These are phyloP conservation scores for Amazona vittata DNA, from an alignment of 2,113 vertebrate species.

Conservation along the genomic window DNA sequence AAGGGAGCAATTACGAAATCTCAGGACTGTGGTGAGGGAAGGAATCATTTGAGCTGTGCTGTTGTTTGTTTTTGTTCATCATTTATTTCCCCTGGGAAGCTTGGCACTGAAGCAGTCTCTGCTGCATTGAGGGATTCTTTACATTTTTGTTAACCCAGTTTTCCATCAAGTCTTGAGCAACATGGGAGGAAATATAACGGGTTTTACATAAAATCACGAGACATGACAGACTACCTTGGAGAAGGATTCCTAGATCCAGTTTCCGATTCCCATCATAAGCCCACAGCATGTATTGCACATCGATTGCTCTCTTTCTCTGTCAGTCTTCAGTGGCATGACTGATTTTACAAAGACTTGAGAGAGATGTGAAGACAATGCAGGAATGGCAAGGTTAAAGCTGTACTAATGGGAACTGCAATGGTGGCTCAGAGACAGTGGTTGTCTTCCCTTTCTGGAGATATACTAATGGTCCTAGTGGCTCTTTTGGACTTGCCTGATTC, in stretches of 20 bases:
- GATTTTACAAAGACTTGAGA: neutral
- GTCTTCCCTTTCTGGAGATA: neutral
- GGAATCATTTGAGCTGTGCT: slow-evolving; percentile 49
- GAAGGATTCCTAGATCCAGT: neutral
- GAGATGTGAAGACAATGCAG: neutral
- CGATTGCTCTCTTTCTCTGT: neutral
- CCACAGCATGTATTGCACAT: neutral
- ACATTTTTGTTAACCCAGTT: slow-evolving; percentile 51
- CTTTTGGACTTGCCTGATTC: neutral
- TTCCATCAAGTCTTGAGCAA: slow-evolving; percentile 26
- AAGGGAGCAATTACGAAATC: slow-evolving; percentile 70
- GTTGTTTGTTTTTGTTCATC: slow-evolving; percentile 68
- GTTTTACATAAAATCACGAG: neutral
- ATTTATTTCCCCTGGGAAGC: slow-evolving; percentile 64
- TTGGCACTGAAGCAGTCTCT: slow-evolving; percentile 33
- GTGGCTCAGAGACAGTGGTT: neutral
- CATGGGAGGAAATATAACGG: neutral
- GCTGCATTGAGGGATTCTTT: slow-evolving; percentile 24
- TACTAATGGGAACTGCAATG: neutral
- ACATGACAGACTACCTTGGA: neutral
- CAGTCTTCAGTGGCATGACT: neutral
- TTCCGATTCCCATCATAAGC: neutral
- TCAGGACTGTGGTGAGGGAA: slow-evolving; percentile 65
- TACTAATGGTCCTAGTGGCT: neutral
- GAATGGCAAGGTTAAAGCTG: neutral